A percentile compares a stretch with the other conserved stretches of the same genome.
Evolutionary conservation across 2,888 invertebrate species (phyloP).

Genomic region (Spilosoma lubricipeda): DNA sequence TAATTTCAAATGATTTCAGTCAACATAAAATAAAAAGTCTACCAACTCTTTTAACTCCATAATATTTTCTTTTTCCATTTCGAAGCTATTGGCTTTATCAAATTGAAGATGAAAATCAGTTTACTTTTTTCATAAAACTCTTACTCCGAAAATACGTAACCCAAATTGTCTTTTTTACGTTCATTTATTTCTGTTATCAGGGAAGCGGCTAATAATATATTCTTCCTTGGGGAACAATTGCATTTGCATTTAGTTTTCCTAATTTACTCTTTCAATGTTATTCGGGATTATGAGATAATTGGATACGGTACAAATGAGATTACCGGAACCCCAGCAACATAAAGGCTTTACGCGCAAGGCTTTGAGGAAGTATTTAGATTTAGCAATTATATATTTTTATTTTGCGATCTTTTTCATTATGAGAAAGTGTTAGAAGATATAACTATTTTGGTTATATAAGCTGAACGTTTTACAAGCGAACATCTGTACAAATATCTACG

Average conservation of each 20-base stretch:
- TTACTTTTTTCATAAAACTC: background rate
- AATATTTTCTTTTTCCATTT: background rate
- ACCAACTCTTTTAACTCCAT: background rate
- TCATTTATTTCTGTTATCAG: constrained; percentile 6
- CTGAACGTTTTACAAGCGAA: too few species aligned
- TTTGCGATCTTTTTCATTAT: background rate
- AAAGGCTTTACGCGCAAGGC: background rate
- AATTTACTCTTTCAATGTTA: constrained; percentile 22
- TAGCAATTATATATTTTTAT: background rate
- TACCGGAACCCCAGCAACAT: background rate
- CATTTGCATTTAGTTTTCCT: constrained; percentile 33
- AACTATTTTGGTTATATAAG: too few species aligned
- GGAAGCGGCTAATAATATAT: constrained; percentile 22
- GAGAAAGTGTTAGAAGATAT: too few species aligned
- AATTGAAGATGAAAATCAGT: background rate
- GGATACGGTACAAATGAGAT: background rate
- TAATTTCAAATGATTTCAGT: background rate
- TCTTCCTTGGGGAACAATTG: constrained; percentile 27
- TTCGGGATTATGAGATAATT: constrained; percentile 10
- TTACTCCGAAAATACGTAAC: background rate
- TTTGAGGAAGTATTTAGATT: background rate
- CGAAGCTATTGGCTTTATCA: background rate
- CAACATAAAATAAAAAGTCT: background rate
- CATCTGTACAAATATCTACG: too few species aligned
- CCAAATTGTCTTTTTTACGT: background rate